Evolutionary conservation across 1,140 invertebrate species (phyloP), one percentile per base, ranked within the genome.

Genomic region (Zaprionus kolodkinae): DNA sequence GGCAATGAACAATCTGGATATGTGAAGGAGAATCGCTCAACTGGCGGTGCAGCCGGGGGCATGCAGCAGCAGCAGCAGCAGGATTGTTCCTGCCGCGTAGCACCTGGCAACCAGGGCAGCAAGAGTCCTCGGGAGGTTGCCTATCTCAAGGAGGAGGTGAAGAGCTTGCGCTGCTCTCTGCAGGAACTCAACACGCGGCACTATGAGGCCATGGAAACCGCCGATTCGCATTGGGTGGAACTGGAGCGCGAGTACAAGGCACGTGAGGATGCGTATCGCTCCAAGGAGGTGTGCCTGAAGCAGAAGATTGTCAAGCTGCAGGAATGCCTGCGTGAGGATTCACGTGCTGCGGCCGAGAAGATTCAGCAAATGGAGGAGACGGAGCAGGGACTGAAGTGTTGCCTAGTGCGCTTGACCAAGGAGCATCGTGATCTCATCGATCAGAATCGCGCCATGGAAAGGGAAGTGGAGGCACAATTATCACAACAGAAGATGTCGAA

Each of bases 191-290:
- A 96, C 81, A 93, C 94, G 38, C 94, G 95, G 0, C 96, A 96
- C 74, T 93, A 96, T 81, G 95, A 95, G 78, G 96, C 96, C 60
- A 92, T 97, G 76, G 95, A 95, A 75, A 94, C 96, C 65, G 96
- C 96, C 1, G 96, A 96, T 61, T 94, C 95, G 52, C 95, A 96
- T 89, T 96, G 96, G 94, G 94, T 95, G 0, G 95, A 95, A 48
- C 94, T 96, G 92, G 95, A 96, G 78, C 93, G 93, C 2, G 94
- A 94, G 0, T 96, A 95, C 72, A 95, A 95, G 88, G 93, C 93
- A 82, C 94, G 93, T 69, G 94, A 94, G 57, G 92, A 94, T 59
- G 93, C 94, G 15, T 93, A 92, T 12, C 92, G 93, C 17, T 72
- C 90, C 45, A 92, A 92, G 48, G 91, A 92, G 73, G 54, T 70